Base-by-base conservation (phyloP, 1,140 invertebrate species). In the Caerostris extrusa region DNA sequence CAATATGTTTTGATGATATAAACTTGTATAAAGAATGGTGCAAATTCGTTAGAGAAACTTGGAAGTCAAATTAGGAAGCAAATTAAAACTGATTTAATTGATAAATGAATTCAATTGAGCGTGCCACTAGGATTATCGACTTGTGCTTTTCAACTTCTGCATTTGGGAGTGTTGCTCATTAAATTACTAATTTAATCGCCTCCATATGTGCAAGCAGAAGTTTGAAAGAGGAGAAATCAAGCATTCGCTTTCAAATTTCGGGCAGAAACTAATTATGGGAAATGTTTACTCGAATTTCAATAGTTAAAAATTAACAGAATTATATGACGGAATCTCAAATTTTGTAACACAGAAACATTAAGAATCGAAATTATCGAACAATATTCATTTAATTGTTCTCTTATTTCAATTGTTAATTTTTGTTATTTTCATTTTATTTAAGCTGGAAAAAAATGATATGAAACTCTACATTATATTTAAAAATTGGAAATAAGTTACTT, bases 11-110 rank as follows among this genome's bases (percentile, higher is more conserved):
- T 34, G 34, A n/a, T n/a, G 34, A 34, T 34, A 2, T 34, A 34
- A 34, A 34, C 34, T 34, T 34, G 34, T 34, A 34, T 2, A n/a
- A 67, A 67, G 12, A 67, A 67, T 67, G 61, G 61, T 0, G 34
- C 34, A 34, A 34, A 34, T 34, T 34, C 34, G 34, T 34, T 10
- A 5, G 60, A 2, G 2, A 1, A 61, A 61, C 7, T 61, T 10
- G 12, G 17, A 61, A 3, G 34, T 50, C 34, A 77, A 77, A 77
- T 77, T 77, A 8, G 8, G 69, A 77, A 34, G 19, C 5, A 77
- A 77, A 77, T 77, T 77, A 7, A 77, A 7, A 50, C 69, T 77
- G 8, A 77, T 77, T 77, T 77, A 77, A 77, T 77, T 77, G 69
- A 34, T 12, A 34, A 77, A 12, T 10, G 50, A 77, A 34, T 50